Evolutionary conservation across 2,888 invertebrate species (phyloP), one percentile per base, ranked within the genome.

Genomic region (Andricus curvator): DNA sequence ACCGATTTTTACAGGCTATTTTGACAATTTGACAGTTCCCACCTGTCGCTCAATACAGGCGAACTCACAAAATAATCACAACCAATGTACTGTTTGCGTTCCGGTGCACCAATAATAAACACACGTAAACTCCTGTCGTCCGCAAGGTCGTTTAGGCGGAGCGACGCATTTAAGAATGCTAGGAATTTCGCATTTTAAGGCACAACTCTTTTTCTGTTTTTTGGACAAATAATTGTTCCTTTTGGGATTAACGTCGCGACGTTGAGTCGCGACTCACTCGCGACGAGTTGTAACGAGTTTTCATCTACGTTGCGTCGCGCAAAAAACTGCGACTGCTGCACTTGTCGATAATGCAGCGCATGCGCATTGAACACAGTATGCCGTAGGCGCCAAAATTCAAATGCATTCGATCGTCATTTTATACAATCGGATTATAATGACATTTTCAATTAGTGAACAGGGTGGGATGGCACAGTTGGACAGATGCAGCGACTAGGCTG

Each of bases 121-220:
- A 51, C 51, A 56, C 44, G 44, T 62, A 29, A 56, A 33, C n/a
- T 74, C 56, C 74, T 74, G 74, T 74, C 74, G 74, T 74, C 74
- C 74, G 74, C 74, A 74, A 74, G 74, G 56, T n/a, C 74, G 20
- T 56, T 74, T 2, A 56, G 33, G 74, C 74, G 74, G 74, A 74
- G 56, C 74, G 74, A 74, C 74, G 56, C 33, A 56, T n/a, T 74
- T 74, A 20, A 74, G 29, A 56, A 51, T 74, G 74, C 33, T 74
- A 74, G 11, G 74, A 74, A n/a, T 33, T 74, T 74, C 33, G 56
- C 74, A 74, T 74, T 74, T 74, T 74, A 56, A 74, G 74, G 74
- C 74, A 56, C 33, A 56, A 56, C 6, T 33, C 51, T 74, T 68
- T 51, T 13, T 13, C 51, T 17, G 29, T 20, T 56, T 74, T 33